Percentiles rank a stretch among this genome's conserved stretches.
Evolutionary conservation across 2,888 invertebrate genomes (phyloP).

Genomic region (Cataglyphis livida): DNA sequence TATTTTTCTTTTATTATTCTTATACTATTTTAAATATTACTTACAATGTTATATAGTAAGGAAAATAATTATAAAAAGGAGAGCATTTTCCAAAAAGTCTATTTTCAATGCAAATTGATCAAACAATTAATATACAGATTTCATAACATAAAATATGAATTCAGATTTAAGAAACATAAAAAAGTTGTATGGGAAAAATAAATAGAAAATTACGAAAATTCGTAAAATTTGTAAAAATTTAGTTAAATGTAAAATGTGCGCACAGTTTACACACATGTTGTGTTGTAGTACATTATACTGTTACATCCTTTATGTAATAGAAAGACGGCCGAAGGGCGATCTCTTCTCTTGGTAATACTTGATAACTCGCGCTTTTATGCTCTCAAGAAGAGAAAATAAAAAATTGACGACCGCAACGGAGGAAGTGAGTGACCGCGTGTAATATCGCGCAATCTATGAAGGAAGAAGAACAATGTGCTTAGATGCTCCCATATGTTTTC

Average conservation of each 20-base stretch:
- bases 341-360: not conserved
- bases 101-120: not conserved
- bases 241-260: not conserved
- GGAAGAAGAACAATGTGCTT: slow-evolving; percentile 45
- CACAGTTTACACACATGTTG: not conserved
- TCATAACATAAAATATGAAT: not conserved
- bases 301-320: not conserved
- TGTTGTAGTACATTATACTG: not conserved
- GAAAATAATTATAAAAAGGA: not conserved
- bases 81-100: not conserved
- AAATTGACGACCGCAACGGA: slow-evolving; percentile 23
- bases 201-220: not conserved
- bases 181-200: not conserved
- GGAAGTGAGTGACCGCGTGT: slow-evolving; percentile 13
- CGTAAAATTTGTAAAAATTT: not conserved
- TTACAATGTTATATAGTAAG: not conserved
- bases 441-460: slow-evolving; percentile 50
- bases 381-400: slow-evolving; percentile 15
- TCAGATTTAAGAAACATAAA: not conserved
- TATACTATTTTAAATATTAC: not conserved
- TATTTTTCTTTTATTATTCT: not conserved
- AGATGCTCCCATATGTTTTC: slow-evolving; percentile 40
- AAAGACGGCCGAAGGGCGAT: slow-evolving; percentile 32
- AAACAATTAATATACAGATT: not conserved
- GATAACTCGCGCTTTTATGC: not conserved